phyloP scores from a whole-genome alignment of 1,140 invertebrate species.

The Psilanteris sp. region DNA sequence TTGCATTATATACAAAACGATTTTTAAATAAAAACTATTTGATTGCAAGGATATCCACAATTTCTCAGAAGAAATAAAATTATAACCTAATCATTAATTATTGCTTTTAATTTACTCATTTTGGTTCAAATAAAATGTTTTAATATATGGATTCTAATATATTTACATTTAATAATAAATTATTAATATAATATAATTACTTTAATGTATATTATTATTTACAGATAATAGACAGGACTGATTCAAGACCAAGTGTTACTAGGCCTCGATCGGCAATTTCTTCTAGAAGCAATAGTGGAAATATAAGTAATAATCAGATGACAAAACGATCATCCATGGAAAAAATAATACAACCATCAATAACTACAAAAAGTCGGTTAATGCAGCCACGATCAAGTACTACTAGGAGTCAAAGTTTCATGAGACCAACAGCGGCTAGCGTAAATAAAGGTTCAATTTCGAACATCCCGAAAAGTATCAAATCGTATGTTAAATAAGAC shows the following conservation, averaged over 20 bases:
- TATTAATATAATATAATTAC: too few species aligned
- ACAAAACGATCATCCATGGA: conserved; percentile 45
- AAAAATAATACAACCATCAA: conserved; percentile 41
- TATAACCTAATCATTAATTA: too few species aligned
- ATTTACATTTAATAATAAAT: too few species aligned
- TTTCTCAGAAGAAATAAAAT: too few species aligned
- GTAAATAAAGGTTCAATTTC: conserved; percentile 82
- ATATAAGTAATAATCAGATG: conserved; percentile 81
- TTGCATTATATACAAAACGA: too few species aligned
- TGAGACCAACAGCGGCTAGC: conserved; percentile 83
- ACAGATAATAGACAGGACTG: conserved; percentile 39
- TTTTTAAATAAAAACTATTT: too few species aligned
- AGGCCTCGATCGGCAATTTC: conserved; percentile 77
- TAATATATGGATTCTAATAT: too few species aligned
- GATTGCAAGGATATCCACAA: too few species aligned
- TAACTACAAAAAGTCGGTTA: conserved; percentile 62
- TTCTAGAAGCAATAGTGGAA: conserved; percentile 85
- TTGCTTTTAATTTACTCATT: too few species aligned
- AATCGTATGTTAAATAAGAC: conserved; percentile 71
- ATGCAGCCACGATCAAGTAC: conserved; percentile 68
- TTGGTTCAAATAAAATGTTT: too few species aligned
- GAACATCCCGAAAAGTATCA: conserved; percentile 76
- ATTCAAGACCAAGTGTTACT: conserved; percentile 7
- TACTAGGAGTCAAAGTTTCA: conserved; percentile 80
- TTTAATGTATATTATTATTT: too few species aligned